Evolutionary conservation across 2,113 vertebrate species (phyloP), one percentile per base, ranked within the genome.

Genomic region (Neofelis nebulosa): DNA sequence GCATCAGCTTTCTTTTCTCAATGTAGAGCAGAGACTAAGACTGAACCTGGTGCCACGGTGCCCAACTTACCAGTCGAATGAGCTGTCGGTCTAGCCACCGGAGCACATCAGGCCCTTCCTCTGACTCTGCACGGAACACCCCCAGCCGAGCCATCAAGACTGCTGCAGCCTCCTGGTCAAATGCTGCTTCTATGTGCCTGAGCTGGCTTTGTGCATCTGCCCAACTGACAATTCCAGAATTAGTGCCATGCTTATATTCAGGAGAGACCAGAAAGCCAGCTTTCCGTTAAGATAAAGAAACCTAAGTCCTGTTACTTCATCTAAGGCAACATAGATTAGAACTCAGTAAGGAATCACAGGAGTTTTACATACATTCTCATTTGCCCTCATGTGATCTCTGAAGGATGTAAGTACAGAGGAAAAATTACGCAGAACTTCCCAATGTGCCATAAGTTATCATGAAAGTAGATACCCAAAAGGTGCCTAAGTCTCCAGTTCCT

Each of bases 11-110:
- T 57, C 63, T 84, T 36, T 76, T 69, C n/a, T 89, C 13, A 66
- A 92, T 68, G 66, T 12, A 80, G 4, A 86, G 23, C 31, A 88
- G n/a, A 94, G 13, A 86, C 65, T 31, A 96, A 78, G n/a, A 71
- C 3, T 25, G 5, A 86, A 93, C 5, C 13, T 27, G 83, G 78
- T 61, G 41, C 31, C 27, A 80, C 1, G 13, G 8, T 48, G 50
- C 31, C 81, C 52, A 23, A 95, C 99, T 99, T 98, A 99, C 99
- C 98, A 99, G 99, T 97, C 99, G 99, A 98, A 99, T 99, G 33
- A 99, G 99, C 97, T 99, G 99, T n/a, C 99, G 99, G 98, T 99
- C 99, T 27, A 99, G 99, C 99, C 99, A 99, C 10, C 99, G 99
- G 66, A 99, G 99, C 14, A 99, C 99, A 2, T 99, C 99, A 0